phyloP scores from a whole-genome alignment of 2,113 vertebrate genomes.

The Marmota flaviventris region DNA sequence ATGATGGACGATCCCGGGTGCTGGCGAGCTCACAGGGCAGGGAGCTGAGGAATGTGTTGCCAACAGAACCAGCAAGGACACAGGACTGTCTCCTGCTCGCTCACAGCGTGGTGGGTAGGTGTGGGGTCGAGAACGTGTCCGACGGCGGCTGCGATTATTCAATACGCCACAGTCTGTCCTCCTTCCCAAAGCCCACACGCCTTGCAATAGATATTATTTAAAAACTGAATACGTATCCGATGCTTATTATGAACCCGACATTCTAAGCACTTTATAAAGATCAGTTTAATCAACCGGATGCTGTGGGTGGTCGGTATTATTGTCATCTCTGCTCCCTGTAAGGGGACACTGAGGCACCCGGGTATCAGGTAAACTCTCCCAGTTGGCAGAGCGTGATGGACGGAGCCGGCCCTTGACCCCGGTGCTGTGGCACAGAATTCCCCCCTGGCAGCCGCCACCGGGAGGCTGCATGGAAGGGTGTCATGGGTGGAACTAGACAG shows the following conservation, averaged over 20 bases:
- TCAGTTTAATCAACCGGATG: neutral
- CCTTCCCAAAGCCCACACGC: neutral
- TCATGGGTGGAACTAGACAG: neutral
- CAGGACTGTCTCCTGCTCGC: neutral
- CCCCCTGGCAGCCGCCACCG: rapidly evolving
- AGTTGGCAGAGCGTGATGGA: neutral
- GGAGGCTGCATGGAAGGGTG: neutral
- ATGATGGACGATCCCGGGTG: neutral
- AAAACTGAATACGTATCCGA: neutral
- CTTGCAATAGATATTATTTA: neutral
- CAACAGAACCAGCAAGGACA: neutral
- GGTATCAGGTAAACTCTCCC: neutral
- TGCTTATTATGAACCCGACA: neutral
- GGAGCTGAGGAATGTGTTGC: neutral
- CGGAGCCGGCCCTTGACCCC: neutral
- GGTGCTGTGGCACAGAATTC: neutral
- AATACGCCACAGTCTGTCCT: neutral
- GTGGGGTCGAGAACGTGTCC: neutral
- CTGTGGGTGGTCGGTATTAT: neutral
- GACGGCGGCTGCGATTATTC: neutral
- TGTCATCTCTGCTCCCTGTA: neutral
- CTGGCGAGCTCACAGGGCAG: neutral
- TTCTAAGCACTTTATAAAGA: neutral
- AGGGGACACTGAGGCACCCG: neutral
- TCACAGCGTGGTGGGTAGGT: neutral